These are phyloP conservation scores for Eunapius fragilis DNA, from an alignment of 37 sponge, comb jelly and placozoan species.

Conservation along the genomic window DNA sequence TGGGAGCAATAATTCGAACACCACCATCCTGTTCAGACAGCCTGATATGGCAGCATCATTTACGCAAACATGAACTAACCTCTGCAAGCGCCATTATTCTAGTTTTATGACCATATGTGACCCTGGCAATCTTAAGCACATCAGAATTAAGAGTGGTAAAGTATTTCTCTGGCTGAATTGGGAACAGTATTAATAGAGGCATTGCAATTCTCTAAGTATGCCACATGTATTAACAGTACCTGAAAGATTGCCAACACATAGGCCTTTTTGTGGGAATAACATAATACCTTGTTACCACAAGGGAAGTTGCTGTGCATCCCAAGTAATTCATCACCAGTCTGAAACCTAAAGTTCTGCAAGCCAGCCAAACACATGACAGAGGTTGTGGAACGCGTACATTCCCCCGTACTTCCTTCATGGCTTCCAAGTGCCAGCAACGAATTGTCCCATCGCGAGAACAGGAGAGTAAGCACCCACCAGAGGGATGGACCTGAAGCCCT, in stretches of 20 bases:
- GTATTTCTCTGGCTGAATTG: slow-evolving; percentile 49
- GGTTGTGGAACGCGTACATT: background rate
- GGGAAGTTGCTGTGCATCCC: slow-evolving; percentile 35
- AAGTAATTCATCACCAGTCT: slow-evolving; percentile 32
- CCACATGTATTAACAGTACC: slow-evolving; percentile 3
- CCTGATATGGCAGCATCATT: background rate
- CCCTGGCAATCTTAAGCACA: slow-evolving; percentile 10
- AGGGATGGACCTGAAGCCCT: slow-evolving; percentile 34
- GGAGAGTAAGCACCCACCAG: slow-evolving; percentile 40
- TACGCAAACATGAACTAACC: slow-evolving; percentile 16
- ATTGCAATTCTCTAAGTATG: background rate
- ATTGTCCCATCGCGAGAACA: slow-evolving; percentile 66
- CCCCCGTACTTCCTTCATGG: slow-evolving; percentile 40
- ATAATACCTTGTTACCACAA: slow-evolving; percentile 21
- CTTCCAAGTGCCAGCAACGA: slow-evolving; percentile 53
- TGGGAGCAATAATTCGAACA: slow-evolving; percentile 59
- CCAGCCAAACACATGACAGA: background rate
- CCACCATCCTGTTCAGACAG: slow-evolving; percentile 58
- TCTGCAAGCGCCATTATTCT: slow-evolving; percentile 54
- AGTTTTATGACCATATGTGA: background rate
- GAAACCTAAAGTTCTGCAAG: slow-evolving; percentile 18
- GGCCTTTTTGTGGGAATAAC: slow-evolving; percentile 29
- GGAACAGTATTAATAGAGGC: background rate
- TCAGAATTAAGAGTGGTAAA: slow-evolving; percentile 45
- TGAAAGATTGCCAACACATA: slow-evolving; percentile 24